Evolutionary conservation across 2,888 invertebrate species (phyloP).

Genomic region (Sinhomidia bicolor): DNA sequence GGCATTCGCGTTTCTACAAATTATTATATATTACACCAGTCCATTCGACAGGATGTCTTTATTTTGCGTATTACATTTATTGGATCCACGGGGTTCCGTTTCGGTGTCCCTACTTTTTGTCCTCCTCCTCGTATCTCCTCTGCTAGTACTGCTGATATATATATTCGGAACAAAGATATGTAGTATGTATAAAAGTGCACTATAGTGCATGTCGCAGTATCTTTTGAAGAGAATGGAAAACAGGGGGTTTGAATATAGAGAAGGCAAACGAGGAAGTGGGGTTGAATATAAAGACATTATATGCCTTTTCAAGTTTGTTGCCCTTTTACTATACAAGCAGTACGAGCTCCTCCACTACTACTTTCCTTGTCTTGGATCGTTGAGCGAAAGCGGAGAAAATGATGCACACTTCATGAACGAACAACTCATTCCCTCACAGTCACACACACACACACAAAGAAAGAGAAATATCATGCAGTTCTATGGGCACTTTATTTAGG

Average conservation of each 20-base stretch:
- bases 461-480: not conserved
- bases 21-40: not conserved
- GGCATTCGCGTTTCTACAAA: not conserved
- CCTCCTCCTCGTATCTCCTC: too few relatives aligned
- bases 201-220: too few relatives aligned
- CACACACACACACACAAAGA: too few relatives aligned
- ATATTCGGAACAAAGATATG: conserved; percentile 17
- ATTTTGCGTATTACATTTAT: not conserved
- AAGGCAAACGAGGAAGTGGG: not conserved
- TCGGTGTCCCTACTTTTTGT: not conserved
- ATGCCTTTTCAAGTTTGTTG: conserved; percentile 50
- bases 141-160: not conserved
- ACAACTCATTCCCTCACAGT: not conserved
- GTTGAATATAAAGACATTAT: too few relatives aligned
- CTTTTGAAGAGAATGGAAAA: too few relatives aligned
- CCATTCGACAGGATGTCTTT: conserved; percentile 1
- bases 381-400: conserved; percentile 12
- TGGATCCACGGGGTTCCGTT: conserved; percentile 41
- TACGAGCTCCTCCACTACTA: too few relatives aligned
- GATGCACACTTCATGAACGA: conserved; percentile 27
- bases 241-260: not conserved
- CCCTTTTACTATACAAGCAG: conserved; percentile 37
- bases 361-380: not conserved
- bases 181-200: not conserved
- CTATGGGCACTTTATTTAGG: not conserved